Evolutionary conservation across 1,140 invertebrate species (phyloP).

Genomic region (Pseudomyrmex concolor): DNA sequence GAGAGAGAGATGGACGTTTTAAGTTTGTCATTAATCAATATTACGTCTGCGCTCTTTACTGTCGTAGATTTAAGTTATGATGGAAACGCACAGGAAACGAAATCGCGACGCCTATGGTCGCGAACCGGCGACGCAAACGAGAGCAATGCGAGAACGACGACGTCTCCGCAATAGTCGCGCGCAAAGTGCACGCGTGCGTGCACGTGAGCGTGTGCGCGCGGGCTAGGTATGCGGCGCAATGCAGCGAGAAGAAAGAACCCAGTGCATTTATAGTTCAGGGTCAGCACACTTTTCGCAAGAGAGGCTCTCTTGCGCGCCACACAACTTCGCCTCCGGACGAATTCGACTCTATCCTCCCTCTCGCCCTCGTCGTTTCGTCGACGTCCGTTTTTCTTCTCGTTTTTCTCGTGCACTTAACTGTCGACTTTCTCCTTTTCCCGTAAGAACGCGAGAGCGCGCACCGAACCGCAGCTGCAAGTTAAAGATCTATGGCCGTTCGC

Average conservation of each 20-base stretch:
- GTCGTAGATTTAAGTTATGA: no score
- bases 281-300: constrained; percentile 66
- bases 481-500: constrained; percentile 58
- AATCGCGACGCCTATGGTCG: not conserved
- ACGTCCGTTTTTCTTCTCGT: not conserved
- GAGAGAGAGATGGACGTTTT: no score
- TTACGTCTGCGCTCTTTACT: no score
- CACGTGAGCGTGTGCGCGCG: constrained; percentile 23
- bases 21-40: no score
- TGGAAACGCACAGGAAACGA: not conserved
- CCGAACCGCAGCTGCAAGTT: not conserved
- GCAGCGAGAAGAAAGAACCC: constrained; percentile 64
- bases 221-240: constrained; percentile 57
- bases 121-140: constrained; percentile 3
- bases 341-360: constrained; percentile 47
- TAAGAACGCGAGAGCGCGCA: not conserved
- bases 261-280: constrained; percentile 79
- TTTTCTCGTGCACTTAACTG: not conserved
- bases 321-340: constrained; percentile 41
- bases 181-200: constrained; percentile 30
- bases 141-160: constrained; percentile 36
- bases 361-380: not conserved
- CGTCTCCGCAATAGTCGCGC: constrained; percentile 4
- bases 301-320: constrained; percentile 25
- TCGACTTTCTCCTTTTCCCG: constrained; percentile 24